phyloP scores from a whole-genome alignment of 2,888 invertebrate genomes.

The Amaurobius ferox region DNA sequence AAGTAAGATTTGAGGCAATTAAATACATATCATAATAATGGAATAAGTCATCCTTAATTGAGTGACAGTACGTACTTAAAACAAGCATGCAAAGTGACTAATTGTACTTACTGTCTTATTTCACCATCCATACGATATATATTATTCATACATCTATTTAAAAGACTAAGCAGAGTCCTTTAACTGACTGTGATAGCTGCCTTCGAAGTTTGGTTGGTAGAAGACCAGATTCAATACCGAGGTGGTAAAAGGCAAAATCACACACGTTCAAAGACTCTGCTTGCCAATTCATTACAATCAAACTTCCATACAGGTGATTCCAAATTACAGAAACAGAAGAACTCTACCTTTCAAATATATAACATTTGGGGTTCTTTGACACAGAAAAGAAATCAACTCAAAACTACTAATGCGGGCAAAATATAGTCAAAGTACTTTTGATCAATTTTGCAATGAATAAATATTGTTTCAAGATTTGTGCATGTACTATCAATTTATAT shows the following conservation, averaged over 20 bases:
- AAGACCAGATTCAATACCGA: slow-evolving; percentile 34
- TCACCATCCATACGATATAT: too few relatives aligned
- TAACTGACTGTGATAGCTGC: slow-evolving; percentile 34
- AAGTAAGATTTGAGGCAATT: background rate
- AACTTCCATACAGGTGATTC: too few relatives aligned
- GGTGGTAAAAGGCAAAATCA: slow-evolving; percentile 41
- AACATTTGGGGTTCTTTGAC: slow-evolving; percentile 30
- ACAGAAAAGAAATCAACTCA: slow-evolving; percentile 19
- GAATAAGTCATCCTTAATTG: background rate
- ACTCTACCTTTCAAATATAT: too few relatives aligned
- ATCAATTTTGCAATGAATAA: too few relatives aligned
- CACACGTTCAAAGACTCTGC: slow-evolving; percentile 47
- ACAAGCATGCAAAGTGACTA: background rate
- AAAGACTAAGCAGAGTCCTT: slow-evolving; percentile 44
- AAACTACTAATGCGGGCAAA: too few relatives aligned
- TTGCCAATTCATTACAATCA: too few relatives aligned
- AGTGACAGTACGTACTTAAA: background rate
- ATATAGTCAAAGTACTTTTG: too few relatives aligned
- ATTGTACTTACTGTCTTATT: background rate
- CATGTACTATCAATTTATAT: too few relatives aligned
- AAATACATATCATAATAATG: background rate
- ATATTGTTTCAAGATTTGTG: too few relatives aligned
- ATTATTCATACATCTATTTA: too few relatives aligned
- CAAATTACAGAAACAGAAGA: too few relatives aligned
- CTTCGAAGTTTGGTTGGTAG: slow-evolving; percentile 22